Percentiles rank a stretch among this genome's conserved stretches.
Evolutionary conservation across 2,797 vertebrate species (phyloP).

Genomic region (Thaleichthys pacificus): DNA sequence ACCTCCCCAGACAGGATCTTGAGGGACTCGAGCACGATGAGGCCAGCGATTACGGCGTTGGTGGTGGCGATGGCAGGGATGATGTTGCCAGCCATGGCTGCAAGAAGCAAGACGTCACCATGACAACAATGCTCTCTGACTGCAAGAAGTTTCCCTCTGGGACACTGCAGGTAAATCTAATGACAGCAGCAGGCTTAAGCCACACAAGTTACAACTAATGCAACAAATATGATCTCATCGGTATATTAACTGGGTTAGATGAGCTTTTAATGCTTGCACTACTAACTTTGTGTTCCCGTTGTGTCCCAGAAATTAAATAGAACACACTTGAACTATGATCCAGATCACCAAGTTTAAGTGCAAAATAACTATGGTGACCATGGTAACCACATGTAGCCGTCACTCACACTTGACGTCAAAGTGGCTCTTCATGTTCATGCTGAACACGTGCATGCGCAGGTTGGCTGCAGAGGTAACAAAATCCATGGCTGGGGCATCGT

Average conservation of each 20-base stretch:
- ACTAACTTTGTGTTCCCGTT: not conserved
- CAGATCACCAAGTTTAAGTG: too few species aligned
- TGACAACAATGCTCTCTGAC: too few species aligned
- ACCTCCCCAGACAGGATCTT: conserved; percentile 92
- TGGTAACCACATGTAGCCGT: too few species aligned
- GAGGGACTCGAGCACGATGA: conserved; percentile 92
- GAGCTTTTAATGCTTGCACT: not conserved
- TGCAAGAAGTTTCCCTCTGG: not conserved
- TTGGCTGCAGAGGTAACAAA: conserved; percentile 96
- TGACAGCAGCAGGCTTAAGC: too few species aligned
- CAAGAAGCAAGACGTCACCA: conserved; percentile 14
- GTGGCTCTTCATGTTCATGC: conserved; percentile 98
- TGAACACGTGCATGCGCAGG: conserved; percentile 97
- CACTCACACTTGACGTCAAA: conserved; percentile 98
- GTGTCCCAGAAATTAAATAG: not conserved
- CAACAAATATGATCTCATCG: too few species aligned
- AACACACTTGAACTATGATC: not conserved
- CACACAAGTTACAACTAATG: too few species aligned
- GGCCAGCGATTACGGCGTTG: conserved; percentile 97
- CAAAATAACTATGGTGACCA: too few species aligned
- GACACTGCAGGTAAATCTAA: not conserved
- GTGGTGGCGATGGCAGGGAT: conserved; percentile 99
- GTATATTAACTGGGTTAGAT: too few species aligned
- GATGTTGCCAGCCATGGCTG: conserved; percentile 99
- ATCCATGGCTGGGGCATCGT: conserved; percentile 94